Conservation (phyloP, 2,888 invertebrate species). For the Uropetala carovei region DNA sequence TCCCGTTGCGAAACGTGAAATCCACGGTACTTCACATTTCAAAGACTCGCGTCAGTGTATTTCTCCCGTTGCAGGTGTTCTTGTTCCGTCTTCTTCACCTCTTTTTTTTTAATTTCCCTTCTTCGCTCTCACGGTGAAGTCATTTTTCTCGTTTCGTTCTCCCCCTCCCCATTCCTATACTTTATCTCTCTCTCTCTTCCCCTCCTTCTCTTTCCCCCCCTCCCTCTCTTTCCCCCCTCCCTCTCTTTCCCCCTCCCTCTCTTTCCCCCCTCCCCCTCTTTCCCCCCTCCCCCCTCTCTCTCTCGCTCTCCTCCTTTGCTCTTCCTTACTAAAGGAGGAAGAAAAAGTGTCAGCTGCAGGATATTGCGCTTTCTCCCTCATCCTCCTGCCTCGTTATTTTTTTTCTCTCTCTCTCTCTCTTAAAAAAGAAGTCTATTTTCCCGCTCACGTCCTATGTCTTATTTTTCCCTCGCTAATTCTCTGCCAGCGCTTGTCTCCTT, state of each 20-base stretch:
- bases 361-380: neutral
- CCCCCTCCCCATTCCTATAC: neutral
- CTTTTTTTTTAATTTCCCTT: neutral
- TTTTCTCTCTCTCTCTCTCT: conserved; percentile 14
- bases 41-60: neutral
- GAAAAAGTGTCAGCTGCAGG: conserved; percentile 35
- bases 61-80: conserved; percentile 5
- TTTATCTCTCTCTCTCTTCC: neutral
- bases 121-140: no score
- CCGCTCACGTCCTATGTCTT: neutral
- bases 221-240: neutral
- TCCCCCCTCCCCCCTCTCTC: neutral
- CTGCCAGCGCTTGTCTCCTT: conserved; percentile 11
- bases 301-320: no score
- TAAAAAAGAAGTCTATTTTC: conserved; percentile 13
- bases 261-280: neutral
- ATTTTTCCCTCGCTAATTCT: conserved; percentile 19
- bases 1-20: neutral
- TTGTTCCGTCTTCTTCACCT: neutral
- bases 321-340: neutral
- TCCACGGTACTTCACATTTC: neutral
- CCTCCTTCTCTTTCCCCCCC: no score
- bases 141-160: no score
- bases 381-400: neutral
- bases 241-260: neutral